phyloP scores from a whole-genome alignment of 2,797 vertebrate genomes.

The Siniperca undulata region DNA sequence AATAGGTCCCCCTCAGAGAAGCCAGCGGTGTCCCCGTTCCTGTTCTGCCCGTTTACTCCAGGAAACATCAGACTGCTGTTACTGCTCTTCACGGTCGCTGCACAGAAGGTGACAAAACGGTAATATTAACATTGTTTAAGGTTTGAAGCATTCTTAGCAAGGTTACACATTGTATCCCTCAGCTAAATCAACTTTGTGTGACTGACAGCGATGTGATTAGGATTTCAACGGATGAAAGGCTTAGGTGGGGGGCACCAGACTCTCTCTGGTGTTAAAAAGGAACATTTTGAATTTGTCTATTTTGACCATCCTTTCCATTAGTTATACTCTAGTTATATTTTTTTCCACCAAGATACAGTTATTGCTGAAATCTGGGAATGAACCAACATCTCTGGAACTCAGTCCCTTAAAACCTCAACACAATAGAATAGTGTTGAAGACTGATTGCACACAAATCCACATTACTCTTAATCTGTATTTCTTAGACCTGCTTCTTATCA shows the following conservation, averaged over 20 bases:
- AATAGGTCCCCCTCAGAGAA: conserved; percentile 84
- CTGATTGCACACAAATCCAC: not conserved
- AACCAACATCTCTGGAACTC: not conserved
- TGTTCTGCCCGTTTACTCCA: conserved; percentile 54
- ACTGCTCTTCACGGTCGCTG: conserved; percentile 74
- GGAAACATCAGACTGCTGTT: conserved; percentile 53
- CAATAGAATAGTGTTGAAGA: not conserved
- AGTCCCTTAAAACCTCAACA: not conserved
- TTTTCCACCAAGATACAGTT: not conserved
- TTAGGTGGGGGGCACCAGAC: not conserved
- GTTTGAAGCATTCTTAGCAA: not conserved
- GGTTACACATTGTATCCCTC: not conserved
- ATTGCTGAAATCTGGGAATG: not conserved
- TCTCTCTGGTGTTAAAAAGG: not conserved
- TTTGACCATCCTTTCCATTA: not conserved
- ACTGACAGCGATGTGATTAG: not conserved
- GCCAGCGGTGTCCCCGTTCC: conserved; percentile 17
- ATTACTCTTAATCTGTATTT: not conserved
- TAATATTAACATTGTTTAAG: not conserved
- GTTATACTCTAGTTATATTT: not conserved
- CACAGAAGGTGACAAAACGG: not conserved
- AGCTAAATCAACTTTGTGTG: not conserved
- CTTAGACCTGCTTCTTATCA: not conserved
- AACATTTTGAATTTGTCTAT: not conserved
- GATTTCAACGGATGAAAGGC: not conserved